Evolutionary conservation across 2,113 vertebrate species (phyloP).

Genomic region (Pogona vitticeps): DNA sequence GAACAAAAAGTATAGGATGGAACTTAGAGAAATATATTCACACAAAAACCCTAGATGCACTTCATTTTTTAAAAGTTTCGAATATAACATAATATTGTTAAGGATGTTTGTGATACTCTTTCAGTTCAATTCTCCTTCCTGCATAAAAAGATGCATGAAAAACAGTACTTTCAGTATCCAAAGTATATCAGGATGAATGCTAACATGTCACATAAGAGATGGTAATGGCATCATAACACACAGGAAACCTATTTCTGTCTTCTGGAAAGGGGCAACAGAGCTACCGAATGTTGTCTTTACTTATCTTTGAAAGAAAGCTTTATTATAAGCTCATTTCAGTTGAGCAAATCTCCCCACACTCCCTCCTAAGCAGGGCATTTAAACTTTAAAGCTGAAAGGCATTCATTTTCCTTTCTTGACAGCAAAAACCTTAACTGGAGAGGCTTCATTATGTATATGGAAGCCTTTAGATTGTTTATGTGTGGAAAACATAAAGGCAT

Average conservation of each 20-base stretch:
- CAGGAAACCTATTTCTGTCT: slow-evolving; percentile 67
- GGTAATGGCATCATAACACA: slow-evolving; percentile 50
- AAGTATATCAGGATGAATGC: slow-evolving; percentile 54
- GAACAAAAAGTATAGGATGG: neutral
- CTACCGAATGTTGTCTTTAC: slow-evolving; percentile 70
- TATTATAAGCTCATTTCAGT: slow-evolving; percentile 80
- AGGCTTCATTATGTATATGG: slow-evolving; percentile 51
- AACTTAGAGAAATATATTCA: neutral
- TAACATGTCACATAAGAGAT: slow-evolving; percentile 52
- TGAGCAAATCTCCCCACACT: slow-evolving; percentile 77
- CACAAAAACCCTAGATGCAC: neutral
- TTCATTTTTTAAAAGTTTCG: no score
- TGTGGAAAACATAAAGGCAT: slow-evolving; percentile 64
- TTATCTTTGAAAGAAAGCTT: slow-evolving; percentile 77
- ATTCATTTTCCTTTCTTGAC: slow-evolving; percentile 71
- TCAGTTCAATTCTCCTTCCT: neutral
- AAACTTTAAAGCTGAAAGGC: slow-evolving; percentile 74
- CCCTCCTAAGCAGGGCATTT: slow-evolving; percentile 76
- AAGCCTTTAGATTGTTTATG: slow-evolving; percentile 48
- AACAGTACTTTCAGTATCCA: slow-evolving; percentile 6
- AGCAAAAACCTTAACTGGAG: slow-evolving; percentile 52
- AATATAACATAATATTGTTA: no score
- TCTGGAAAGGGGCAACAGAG: slow-evolving; percentile 60
- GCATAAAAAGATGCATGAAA: neutral
- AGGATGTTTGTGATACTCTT: neutral